These are phyloP conservation scores for Sweltsa coloradensis DNA, from an alignment of 1,140 invertebrate genomes.

Conservation along the genomic window DNA sequence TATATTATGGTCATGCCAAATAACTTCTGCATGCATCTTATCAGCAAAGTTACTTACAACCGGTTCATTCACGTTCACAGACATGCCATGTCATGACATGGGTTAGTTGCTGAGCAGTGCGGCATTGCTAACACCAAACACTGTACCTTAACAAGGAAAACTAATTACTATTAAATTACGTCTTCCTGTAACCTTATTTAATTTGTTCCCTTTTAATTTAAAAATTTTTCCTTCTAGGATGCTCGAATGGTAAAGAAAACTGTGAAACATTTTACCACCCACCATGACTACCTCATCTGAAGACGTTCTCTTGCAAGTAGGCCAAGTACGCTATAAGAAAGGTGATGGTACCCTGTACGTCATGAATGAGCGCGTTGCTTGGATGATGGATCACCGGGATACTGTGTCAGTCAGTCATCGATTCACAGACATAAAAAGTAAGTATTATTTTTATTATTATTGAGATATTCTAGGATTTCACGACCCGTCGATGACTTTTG, in stretches of 20 bases:
- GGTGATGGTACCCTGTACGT: constrained; percentile 90
- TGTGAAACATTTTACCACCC: background rate
- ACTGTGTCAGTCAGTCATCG: constrained; percentile 84
- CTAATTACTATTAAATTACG: background rate
- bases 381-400: constrained; percentile 88
- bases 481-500: too few species aligned
- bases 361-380: constrained; percentile 89
- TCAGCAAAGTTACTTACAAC: too few species aligned
- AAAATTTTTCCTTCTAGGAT: too few species aligned
- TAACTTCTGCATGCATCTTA: too few species aligned
- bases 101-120: background rate
- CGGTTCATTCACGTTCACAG: too few species aligned
- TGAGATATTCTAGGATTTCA: background rate
- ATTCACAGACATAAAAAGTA: constrained; percentile 94
- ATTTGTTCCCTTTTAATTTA: background rate
- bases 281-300: constrained; percentile 72
- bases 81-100: background rate
- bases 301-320: constrained; percentile 85
- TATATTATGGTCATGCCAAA: too few species aligned
- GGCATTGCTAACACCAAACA: background rate
- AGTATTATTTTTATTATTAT: constrained; percentile 22
- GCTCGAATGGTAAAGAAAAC: background rate
- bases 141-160: background rate
- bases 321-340: constrained; percentile 89
- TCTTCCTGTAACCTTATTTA: background rate